phyloP scores from a whole-genome alignment of 1,140 invertebrate genomes.

The Rhysida immarginata region DNA sequence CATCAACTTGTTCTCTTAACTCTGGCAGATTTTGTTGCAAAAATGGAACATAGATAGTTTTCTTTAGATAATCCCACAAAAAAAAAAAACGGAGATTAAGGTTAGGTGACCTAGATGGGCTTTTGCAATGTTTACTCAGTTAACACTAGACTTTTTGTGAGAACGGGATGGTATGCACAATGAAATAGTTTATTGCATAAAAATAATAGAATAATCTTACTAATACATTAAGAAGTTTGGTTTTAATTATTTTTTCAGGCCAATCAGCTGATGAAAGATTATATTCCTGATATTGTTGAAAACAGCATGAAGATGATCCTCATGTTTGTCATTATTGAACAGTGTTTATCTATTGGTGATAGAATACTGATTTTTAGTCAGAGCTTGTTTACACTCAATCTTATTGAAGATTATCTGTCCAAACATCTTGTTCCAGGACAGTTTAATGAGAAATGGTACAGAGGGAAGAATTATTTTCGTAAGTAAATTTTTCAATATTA shows the following conservation, averaged over 20 bases:
- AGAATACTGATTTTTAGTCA: conserved; percentile 93
- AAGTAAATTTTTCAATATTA: conserved; percentile 32
- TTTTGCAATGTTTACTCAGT: too few species aligned
- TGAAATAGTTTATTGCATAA: too few species aligned
- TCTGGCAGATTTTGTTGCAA: too few species aligned
- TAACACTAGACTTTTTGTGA: too few species aligned
- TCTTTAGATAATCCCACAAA: too few species aligned
- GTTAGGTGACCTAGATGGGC: too few species aligned
- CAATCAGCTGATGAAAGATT: conserved; percentile 66
- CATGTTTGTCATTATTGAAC: conserved; percentile 81
- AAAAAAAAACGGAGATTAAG: too few species aligned
- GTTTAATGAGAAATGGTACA: conserved; percentile 54
- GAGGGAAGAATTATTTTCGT: conserved; percentile 82
- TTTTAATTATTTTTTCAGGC: conserved; percentile 39
- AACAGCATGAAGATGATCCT: conserved; percentile 92
- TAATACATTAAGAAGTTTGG: too few species aligned
- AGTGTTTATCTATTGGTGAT: conserved; percentile 72
- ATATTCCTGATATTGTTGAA: conserved; percentile 72
- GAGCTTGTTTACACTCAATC: conserved; percentile 84
- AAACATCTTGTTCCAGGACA: conserved; percentile 55
- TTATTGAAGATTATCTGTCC: conserved; percentile 91
- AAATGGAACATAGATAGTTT: too few species aligned
- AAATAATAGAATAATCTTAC: too few species aligned
- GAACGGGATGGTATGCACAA: too few species aligned
- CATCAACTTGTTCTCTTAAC: too few species aligned